Evolutionary conservation across 1,140 invertebrate species (phyloP).

Genomic region (Drosophila insularis): DNA sequence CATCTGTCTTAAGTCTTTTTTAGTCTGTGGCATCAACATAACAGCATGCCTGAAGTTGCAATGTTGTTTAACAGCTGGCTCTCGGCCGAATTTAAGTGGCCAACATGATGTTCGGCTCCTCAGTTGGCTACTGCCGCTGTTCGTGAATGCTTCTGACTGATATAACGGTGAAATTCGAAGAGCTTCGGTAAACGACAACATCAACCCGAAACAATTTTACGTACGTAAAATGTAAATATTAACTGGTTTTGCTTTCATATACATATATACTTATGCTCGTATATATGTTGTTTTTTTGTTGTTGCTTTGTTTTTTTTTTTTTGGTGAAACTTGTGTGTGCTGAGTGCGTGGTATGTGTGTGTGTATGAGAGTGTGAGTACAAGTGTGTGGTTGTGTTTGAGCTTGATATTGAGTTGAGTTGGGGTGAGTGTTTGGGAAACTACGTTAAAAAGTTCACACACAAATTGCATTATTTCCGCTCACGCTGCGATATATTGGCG

Average conservation of each 20-base stretch:
- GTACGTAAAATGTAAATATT: conserved; percentile 68
- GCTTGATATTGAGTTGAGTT: conserved; percentile 15
- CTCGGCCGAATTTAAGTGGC: conserved; percentile 26
- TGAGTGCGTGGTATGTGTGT: conserved; percentile 26
- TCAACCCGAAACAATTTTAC: conserved; percentile 13
- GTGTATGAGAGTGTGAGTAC: background rate
- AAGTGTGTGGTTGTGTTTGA: conserved; percentile 19
- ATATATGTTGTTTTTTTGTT: background rate
- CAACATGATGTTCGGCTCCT: conserved; percentile 33
- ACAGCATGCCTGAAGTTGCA: background rate
- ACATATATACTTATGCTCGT: background rate
- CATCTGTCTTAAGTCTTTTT: background rate
- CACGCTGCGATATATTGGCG: conserved; percentile 70
- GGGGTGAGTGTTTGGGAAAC: conserved; percentile 40
- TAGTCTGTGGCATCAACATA: background rate
- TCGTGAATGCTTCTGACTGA: conserved; percentile 24
- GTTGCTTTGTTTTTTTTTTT: conserved; percentile 27
- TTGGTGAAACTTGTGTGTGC: conserved; percentile 54
- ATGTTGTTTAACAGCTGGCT: conserved; percentile 39
- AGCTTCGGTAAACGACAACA: background rate
- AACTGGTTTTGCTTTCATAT: conserved; percentile 17
- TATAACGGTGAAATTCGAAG: background rate
- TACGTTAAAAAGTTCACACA: conserved; percentile 79
- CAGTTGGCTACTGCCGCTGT: conserved; percentile 48
- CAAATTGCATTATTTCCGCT: conserved; percentile 75